These are phyloP conservation scores for Doris montereyensis DNA, from an alignment of 2,888 invertebrate species.

Conservation along the genomic window DNA sequence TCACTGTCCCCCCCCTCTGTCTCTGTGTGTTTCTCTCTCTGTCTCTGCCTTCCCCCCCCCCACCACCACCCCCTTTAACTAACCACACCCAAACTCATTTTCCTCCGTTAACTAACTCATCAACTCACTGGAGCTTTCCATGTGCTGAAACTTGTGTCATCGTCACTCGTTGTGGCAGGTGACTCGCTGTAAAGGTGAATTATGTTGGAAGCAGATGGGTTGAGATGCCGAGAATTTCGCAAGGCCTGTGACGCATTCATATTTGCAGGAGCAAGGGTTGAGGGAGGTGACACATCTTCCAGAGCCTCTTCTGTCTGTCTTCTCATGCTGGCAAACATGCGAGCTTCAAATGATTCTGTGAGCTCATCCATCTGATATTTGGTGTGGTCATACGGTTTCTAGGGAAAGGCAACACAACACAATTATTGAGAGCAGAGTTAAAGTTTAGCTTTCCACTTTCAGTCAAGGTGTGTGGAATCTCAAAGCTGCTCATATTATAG, in stretches of 20 bases:
- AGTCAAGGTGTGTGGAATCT: too few species aligned
- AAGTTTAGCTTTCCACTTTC: too few species aligned
- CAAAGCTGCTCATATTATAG: too few species aligned
- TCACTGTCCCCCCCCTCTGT: too few species aligned
- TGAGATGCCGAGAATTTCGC: slow-evolving; percentile 8
- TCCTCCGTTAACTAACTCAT: too few species aligned
- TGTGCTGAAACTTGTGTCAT: slow-evolving; percentile 66
- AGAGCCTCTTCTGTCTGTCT: slow-evolving; percentile 60
- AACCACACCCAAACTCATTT: too few species aligned
- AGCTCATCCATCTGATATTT: slow-evolving; percentile 66
- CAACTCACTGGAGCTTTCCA: slow-evolving; percentile 66
- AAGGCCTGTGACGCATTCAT: slow-evolving; percentile 39
- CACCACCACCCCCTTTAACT: too few species aligned
- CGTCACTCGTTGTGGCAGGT: slow-evolving; percentile 63
- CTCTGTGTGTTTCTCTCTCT: too few species aligned
- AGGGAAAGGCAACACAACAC: too few species aligned
- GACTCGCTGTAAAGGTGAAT: slow-evolving; percentile 58
- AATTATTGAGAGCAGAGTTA: not conserved
- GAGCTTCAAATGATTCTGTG: slow-evolving; percentile 67
- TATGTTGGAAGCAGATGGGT: slow-evolving; percentile 5
- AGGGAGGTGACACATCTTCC: slow-evolving; percentile 48
- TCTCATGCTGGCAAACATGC: slow-evolving; percentile 67
- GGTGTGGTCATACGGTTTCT: slow-evolving; percentile 63
- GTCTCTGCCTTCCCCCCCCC: too few species aligned
- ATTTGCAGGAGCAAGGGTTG: not conserved